Conservation (phyloP, 2,888 invertebrate genomes). For the Flexamia atlantica region DNA sequence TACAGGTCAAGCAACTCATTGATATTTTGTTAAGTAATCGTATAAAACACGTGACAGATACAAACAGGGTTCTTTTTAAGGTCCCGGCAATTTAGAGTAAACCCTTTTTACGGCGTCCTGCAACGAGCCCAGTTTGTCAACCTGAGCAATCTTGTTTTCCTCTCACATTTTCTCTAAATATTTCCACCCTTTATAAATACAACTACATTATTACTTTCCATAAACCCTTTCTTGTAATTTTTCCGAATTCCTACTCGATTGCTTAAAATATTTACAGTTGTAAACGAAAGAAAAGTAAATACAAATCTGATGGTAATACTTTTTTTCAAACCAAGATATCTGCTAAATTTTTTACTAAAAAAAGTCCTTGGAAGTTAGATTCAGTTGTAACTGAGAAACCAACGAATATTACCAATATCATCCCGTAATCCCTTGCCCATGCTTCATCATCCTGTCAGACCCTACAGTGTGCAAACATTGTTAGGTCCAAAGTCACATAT, state of each 20-base stretch:
- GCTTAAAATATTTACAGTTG: too few relatives aligned
- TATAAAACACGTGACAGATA: neutral
- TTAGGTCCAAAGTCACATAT: neutral
- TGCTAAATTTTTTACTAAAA: too few relatives aligned
- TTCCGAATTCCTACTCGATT: too few relatives aligned
- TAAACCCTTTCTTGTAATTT: too few relatives aligned
- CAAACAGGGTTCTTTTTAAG: neutral
- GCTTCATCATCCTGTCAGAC: conserved; percentile 9
- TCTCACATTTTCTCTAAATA: neutral
- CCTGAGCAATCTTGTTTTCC: neutral
- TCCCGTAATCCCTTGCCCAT: neutral
- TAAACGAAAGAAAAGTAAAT: too few relatives aligned
- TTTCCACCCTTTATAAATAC: neutral
- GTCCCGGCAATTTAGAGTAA: neutral
- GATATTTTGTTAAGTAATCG: too few relatives aligned
- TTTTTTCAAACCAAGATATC: too few relatives aligned
- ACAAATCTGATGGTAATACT: too few relatives aligned
- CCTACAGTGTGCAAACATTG: conserved; percentile 3
- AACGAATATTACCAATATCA: too few relatives aligned
- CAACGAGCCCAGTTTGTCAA: conserved; percentile 15
- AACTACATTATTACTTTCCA: neutral
- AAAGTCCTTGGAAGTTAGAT: too few relatives aligned
- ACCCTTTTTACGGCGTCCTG: neutral
- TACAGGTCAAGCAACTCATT: too few relatives aligned
- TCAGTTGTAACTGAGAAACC: too few relatives aligned